These are phyloP conservation scores for Miltochrista miniata DNA, from an alignment of 2,888 invertebrate species.

Conservation along the genomic window DNA sequence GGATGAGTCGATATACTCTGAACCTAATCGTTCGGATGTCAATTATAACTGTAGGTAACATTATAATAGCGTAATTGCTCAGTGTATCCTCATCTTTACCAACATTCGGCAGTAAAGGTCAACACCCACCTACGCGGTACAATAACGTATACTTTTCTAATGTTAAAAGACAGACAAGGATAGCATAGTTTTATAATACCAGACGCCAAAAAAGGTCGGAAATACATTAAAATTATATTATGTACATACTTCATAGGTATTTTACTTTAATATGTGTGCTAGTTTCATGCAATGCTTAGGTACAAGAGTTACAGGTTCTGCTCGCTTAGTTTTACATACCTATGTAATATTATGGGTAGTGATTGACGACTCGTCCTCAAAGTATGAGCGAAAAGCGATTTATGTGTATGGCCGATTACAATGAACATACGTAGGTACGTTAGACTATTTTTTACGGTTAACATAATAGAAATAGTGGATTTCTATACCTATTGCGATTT, in stretches of 20 bases:
- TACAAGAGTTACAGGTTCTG: slow-evolving; percentile 30
- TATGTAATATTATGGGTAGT: slow-evolving; percentile 48
- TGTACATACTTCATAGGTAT: neutral
- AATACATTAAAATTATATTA: neutral
- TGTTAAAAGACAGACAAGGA: neutral
- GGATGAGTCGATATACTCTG: neutral
- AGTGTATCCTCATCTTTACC: neutral
- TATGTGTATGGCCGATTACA: neutral
- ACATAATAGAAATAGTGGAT: no score
- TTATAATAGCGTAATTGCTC: neutral
- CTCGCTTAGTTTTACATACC: slow-evolving; percentile 51
- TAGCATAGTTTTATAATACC: no score
- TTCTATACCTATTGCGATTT: no score
- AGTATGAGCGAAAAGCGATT: slow-evolving; percentile 32
- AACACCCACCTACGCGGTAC: slow-evolving; percentile 1
- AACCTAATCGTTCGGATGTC: neutral
- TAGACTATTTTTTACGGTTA: no score
- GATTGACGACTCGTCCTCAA: slow-evolving; percentile 39
- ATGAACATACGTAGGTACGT: no score
- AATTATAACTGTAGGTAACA: neutral
- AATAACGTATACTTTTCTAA: neutral
- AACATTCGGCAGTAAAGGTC: slow-evolving; percentile 1
- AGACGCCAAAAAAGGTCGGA: neutral
- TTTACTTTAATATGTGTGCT: slow-evolving; percentile 32
- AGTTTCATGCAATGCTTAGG: slow-evolving; percentile 38